These are phyloP conservation scores for Tokudaia muenninki DNA, from an alignment of 2,797 vertebrate species.

Conservation along the genomic window DNA sequence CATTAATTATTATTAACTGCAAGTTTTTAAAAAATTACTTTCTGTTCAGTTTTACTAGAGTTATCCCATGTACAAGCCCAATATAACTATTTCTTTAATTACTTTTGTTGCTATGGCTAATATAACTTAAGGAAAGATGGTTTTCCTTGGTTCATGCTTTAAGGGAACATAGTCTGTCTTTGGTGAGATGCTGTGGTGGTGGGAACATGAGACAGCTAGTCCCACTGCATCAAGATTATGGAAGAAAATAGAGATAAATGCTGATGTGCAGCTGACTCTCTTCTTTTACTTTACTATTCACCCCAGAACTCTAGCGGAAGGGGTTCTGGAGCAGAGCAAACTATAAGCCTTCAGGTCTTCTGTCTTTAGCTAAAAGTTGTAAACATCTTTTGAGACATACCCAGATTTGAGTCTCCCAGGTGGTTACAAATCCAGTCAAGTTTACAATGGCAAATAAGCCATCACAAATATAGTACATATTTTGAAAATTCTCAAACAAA, in stretches of 20 bases:
- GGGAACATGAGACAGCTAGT: neutral
- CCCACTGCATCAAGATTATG: neutral
- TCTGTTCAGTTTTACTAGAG: neutral
- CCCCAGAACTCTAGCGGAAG: neutral
- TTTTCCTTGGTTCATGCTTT: neutral
- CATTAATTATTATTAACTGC: neutral
- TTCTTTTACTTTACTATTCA: neutral
- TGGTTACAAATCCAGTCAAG: neutral
- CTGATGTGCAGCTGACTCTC: neutral
- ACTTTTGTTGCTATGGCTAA: neutral
- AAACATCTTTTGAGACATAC: neutral
- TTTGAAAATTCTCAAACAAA: neutral
- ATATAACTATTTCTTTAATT: neutral
- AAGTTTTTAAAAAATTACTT: slow-evolving; percentile 4
- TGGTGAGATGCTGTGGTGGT: neutral
- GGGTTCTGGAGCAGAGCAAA: too few relatives aligned
- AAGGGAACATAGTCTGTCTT: neutral
- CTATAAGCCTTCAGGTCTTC: too few relatives aligned
- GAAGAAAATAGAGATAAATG: neutral
- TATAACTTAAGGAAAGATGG: neutral
- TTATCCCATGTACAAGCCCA: neutral
- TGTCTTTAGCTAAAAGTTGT: neutral
- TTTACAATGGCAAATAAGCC: neutral
- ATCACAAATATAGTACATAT: neutral
- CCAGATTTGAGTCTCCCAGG: neutral